A percentile compares a stretch with the other conserved stretches of the same genome.
These are phyloP conservation scores for Tetramorium alpestre DNA, from an alignment of 1,140 invertebrate species.

Conservation along the genomic window DNA sequence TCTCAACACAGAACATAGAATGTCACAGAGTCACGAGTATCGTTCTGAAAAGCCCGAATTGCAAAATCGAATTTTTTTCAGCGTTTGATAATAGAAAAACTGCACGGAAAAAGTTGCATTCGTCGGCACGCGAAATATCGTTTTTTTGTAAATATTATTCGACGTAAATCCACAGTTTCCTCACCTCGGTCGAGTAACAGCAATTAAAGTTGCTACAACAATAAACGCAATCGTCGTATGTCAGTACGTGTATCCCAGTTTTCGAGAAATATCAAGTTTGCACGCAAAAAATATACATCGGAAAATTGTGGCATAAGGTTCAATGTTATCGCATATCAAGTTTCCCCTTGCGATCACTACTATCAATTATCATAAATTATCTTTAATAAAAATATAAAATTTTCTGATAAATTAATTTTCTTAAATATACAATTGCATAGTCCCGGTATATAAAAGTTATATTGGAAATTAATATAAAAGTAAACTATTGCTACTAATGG, in stretches of 20 bases:
- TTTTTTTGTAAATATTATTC: conserved; percentile 49
- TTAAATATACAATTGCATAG: background rate
- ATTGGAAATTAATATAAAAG: background rate
- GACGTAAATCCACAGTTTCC: conserved; percentile 25
- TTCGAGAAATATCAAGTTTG: conserved; percentile 24
- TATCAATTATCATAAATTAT: background rate
- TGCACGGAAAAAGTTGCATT: background rate
- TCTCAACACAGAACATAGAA: background rate
- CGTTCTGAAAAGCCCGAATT: background rate
- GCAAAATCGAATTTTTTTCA: conserved; percentile 5
- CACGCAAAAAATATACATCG: background rate
- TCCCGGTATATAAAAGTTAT: background rate
- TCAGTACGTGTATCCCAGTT: background rate
- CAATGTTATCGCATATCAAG: background rate
- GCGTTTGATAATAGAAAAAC: background rate
- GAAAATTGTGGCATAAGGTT: conserved; percentile 4
- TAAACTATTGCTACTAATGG: background rate
- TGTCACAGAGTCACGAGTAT: background rate
- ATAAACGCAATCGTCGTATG: background rate
- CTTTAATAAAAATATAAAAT: background rate
- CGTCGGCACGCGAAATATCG: conserved; percentile 6
- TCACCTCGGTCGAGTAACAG: background rate
- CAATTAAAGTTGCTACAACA: conserved; percentile 18
- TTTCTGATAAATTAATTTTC: background rate
- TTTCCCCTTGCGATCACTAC: background rate